Conservation (phyloP, 2,113 vertebrate species). For the Oenanthe melanoleuca region DNA sequence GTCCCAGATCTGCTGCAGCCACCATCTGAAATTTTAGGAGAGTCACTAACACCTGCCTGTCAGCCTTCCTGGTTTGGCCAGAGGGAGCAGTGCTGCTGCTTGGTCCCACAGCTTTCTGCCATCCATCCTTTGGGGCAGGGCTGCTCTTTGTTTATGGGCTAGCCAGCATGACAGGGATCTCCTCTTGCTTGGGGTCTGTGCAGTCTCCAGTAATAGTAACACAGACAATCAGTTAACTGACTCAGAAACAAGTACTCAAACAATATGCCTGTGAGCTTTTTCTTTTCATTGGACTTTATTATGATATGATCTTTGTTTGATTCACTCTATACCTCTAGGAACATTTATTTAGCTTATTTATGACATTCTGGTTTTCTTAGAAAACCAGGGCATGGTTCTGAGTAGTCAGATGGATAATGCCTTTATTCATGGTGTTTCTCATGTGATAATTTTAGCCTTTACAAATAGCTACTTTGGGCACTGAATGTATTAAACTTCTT, state of each 20-base stretch:
- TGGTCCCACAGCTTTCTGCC: rapidly evolving
- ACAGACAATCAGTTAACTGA: not conserved
- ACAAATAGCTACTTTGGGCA: not conserved
- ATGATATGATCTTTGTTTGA: not conserved
- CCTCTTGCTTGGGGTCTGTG: not conserved
- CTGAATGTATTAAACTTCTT: not conserved
- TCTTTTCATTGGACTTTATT: not conserved
- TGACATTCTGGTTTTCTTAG: not conserved
- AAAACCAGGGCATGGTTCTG: not conserved
- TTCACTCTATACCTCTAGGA: constrained; percentile 30
- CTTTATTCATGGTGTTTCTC: not conserved
- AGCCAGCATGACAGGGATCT: rapidly evolving
- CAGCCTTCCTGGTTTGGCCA: not conserved
- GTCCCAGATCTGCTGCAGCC: not conserved
- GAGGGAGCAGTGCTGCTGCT: not conserved
- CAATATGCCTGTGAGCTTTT: not conserved
- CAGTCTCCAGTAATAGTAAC: not conserved
- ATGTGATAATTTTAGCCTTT: not conserved
- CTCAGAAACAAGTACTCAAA: constrained; percentile 15
- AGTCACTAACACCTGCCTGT: rapidly evolving
- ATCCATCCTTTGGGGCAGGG: not conserved
- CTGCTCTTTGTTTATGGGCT: not conserved
- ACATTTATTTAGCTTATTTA: constrained; percentile 35
- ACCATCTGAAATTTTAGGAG: not conserved
- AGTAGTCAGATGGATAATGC: not conserved